Evolutionary conservation across 2,113 vertebrate genomes (phyloP).

Genomic region (Salvelinus fontinalis): DNA sequence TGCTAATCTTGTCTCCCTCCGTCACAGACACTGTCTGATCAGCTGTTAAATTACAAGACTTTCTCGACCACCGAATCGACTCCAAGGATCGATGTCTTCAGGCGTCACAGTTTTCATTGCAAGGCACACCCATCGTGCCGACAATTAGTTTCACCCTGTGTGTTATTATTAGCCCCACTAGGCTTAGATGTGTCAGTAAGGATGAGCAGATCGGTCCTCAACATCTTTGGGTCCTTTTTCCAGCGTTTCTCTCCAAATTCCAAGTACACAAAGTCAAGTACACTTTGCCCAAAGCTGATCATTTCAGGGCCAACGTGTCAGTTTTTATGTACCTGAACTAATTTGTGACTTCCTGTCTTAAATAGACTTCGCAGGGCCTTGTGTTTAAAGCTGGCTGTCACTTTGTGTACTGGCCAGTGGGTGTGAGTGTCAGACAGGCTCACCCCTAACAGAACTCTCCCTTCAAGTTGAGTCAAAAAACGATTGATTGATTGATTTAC

Average conservation of each 20-base stretch:
- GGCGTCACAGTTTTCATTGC: neutral
- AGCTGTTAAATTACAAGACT: neutral
- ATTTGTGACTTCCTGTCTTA: slow-evolving; percentile 34
- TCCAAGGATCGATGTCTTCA: slow-evolving; percentile 5
- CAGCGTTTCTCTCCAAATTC: neutral
- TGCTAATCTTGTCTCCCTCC: neutral
- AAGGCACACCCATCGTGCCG: neutral
- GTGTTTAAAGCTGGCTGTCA: slow-evolving; percentile 32
- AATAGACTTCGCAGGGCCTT: slow-evolving; percentile 21
- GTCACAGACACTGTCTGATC: neutral
- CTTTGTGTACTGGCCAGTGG: slow-evolving; percentile 13
- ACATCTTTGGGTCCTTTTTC: neutral
- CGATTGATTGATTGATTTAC: neutral
- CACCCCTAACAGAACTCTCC: neutral
- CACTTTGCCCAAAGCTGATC: neutral
- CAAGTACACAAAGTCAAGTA: too few relatives aligned
- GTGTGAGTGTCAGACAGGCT: neutral
- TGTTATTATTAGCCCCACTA: neutral
- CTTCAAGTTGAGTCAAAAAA: neutral
- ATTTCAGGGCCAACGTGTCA: neutral
- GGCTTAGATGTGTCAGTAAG: neutral
- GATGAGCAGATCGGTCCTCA: neutral
- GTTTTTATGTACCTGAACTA: slow-evolving; percentile 34
- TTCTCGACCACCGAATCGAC: slow-evolving; percentile 12
- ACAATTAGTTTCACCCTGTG: neutral